These are phyloP conservation scores for Natator depressus DNA, from an alignment of 2,113 vertebrate genomes.

Conservation along the genomic window DNA sequence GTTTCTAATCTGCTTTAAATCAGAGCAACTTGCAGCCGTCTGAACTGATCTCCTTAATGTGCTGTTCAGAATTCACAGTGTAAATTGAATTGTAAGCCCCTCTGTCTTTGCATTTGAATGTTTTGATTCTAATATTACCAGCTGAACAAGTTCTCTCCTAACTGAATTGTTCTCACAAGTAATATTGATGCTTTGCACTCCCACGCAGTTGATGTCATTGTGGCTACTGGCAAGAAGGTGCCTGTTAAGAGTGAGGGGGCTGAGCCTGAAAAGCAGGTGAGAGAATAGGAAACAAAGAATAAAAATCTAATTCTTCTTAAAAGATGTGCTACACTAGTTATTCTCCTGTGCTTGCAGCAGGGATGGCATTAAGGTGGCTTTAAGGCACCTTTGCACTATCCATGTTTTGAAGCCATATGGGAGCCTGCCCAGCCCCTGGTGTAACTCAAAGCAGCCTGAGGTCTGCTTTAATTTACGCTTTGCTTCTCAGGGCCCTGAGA, in stretches of 20 bases:
- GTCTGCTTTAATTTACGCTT: background rate
- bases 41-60: slow-evolving; percentile 61
- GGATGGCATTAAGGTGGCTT: background rate
- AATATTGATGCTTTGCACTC: slow-evolving; percentile 56
- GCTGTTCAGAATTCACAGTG: slow-evolving; percentile 49
- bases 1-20: slow-evolving; percentile 59
- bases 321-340: background rate
- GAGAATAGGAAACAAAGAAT: slow-evolving; percentile 1
- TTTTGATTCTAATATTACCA: slow-evolving; percentile 60
- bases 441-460: background rate
- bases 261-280: slow-evolving; percentile 1
- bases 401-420: background rate
- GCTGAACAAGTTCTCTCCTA: slow-evolving; percentile 55
- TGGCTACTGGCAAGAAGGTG: slow-evolving; percentile 54
- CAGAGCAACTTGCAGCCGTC: slow-evolving; percentile 38
- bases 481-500: background rate
- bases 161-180: slow-evolving; percentile 54
- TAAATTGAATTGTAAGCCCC: slow-evolving; percentile 66
- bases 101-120: slow-evolving; percentile 59
- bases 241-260: slow-evolving; percentile 28
- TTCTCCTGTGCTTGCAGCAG: accelerated
- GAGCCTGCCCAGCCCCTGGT: background rate
- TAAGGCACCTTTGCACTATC: background rate
- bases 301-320: slow-evolving; percentile 1
- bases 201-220: slow-evolving; percentile 56